Evolutionary conservation across 2,797 vertebrate species (phyloP).

Genomic region (Steatocranus sp.): DNA sequence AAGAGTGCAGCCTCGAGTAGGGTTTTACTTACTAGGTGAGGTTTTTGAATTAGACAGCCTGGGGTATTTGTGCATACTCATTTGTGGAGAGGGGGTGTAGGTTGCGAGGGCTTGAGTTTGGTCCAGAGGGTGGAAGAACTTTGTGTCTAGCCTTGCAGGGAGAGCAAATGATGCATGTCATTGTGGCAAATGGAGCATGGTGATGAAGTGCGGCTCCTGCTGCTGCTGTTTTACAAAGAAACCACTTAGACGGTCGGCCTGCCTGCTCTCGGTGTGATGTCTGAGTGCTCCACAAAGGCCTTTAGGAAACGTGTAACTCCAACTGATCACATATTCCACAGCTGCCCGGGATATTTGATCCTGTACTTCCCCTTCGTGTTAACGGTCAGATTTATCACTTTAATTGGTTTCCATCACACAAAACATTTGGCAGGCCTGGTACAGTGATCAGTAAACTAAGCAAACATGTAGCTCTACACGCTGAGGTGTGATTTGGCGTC

Average conservation of each 20-base stretch:
- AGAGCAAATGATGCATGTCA: constrained; percentile 62
- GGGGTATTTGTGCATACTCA: background rate
- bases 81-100: background rate
- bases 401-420: background rate
- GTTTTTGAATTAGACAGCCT: background rate
- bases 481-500: constrained; percentile 22
- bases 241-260: constrained; percentile 28
- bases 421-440: background rate
- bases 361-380: background rate
- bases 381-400: background rate
- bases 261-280: constrained; percentile 21
- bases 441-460: background rate
- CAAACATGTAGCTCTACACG: constrained; percentile 4
- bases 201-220: constrained; percentile 54
- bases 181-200: constrained; percentile 68
- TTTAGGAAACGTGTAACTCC: background rate
- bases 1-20: background rate
- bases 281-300: background rate
- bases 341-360: background rate
- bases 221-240: constrained; percentile 48
- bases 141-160: constrained; percentile 19
- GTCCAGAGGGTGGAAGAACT: constrained; percentile 20
- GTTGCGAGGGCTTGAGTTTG: background rate
- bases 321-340: background rate
- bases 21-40: constrained; percentile 1